Evolutionary conservation across 2,113 vertebrate genomes (phyloP).

Genomic region (Cyprinodon variegatus): DNA sequence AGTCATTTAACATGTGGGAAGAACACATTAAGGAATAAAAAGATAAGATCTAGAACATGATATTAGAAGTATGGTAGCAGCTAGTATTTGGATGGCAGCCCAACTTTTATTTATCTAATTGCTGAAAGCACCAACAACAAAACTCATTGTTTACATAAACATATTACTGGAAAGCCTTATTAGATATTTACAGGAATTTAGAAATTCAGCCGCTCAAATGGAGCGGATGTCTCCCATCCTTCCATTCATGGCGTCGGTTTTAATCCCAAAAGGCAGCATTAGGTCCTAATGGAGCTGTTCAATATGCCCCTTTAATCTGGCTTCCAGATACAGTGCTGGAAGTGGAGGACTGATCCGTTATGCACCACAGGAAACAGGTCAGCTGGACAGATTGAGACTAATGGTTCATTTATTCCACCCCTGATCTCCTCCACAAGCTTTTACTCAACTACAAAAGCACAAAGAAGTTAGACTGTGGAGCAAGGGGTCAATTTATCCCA

Average conservation of each 20-base stretch:
- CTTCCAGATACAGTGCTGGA: slow-evolving; percentile 15
- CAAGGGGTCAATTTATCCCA: neutral
- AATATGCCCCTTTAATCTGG: slow-evolving; percentile 32
- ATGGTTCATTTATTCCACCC: slow-evolving; percentile 10
- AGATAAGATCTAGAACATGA: no score
- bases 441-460: neutral
- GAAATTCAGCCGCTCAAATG: neutral
- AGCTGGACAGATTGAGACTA: slow-evolving; percentile 27
- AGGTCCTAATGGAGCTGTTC: slow-evolving; percentile 52
- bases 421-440: neutral
- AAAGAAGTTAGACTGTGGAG: neutral
- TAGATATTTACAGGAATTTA: neutral
- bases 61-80: no score
- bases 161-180: neutral
- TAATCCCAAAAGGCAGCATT: slow-evolving; percentile 48
- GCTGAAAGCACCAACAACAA: neutral
- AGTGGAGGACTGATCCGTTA: slow-evolving; percentile 22
- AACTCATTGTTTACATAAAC: neutral
- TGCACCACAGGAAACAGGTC: slow-evolving; percentile 51
- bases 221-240: neutral
- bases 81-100: no score
- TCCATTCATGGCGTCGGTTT: slow-evolving; percentile 1
- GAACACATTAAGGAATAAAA: no score
- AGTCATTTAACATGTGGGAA: no score
- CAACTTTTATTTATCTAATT: no score